Percentiles rank a stretch among this genome's conserved stretches.
These are phyloP conservation scores for Hyposoter dolosus DNA, from an alignment of 2,888 invertebrate species.

Conservation along the genomic window DNA sequence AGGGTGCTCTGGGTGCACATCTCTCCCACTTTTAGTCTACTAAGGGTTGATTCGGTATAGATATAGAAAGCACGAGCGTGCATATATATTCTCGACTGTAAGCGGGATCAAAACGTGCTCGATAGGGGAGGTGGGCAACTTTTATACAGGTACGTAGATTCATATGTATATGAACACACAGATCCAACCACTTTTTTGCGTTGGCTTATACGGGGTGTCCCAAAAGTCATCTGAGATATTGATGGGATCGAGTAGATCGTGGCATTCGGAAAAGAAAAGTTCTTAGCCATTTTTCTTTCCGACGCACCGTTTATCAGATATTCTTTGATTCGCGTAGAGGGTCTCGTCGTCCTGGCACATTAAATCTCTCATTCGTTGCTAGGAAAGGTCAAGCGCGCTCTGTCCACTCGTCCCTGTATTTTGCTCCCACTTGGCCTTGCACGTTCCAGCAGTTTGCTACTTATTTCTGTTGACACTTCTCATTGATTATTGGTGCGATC, in stretches of 20 bases:
- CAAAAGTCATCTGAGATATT: not conserved
- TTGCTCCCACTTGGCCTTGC: not conserved
- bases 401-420: too few relatives aligned
- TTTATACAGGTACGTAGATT: conserved; percentile 2
- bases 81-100: conserved; percentile 15
- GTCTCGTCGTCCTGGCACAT: not conserved
- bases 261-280: not conserved
- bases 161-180: not conserved
- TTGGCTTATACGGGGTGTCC: conserved; percentile 1
- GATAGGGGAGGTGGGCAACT: not conserved
- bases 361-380: not conserved
- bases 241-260: not conserved
- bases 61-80: not conserved
- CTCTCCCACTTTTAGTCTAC: conserved; percentile 13
- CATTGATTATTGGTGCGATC: not conserved
- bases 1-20: not conserved
- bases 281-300: not conserved
- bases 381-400: not conserved
- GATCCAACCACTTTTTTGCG: not conserved
- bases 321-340: not conserved
- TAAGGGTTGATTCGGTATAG: conserved; percentile 13
- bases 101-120: conserved; percentile 29
- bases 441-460: not conserved
- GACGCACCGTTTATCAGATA: not conserved
- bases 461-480: not conserved